Conservation (phyloP, 1,140 invertebrate genomes). For the Harpegnathos saltator region DNA sequence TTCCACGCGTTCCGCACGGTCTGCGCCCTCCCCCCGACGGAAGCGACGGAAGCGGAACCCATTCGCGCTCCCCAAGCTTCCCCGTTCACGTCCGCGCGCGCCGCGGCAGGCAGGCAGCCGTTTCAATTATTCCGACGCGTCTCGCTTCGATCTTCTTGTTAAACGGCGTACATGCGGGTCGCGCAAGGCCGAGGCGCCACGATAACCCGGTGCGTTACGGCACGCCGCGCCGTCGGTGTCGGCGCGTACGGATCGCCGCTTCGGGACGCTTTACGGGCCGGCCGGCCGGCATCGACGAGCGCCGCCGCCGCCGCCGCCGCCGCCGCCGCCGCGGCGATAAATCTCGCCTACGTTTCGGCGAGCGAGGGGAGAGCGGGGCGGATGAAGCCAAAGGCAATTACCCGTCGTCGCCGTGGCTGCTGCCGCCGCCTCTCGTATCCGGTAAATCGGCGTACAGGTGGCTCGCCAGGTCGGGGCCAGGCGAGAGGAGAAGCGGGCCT, state of each 20-base stretch:
- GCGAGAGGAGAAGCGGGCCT: slow-evolving; percentile 33
- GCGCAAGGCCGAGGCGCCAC: not conserved
- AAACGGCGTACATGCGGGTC: slow-evolving; percentile 2
- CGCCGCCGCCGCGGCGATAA: slow-evolving; percentile 62
- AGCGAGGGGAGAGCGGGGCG: slow-evolving; percentile 18
- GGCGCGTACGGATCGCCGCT: slow-evolving; percentile 16
- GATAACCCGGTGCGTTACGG: slow-evolving; percentile 44
- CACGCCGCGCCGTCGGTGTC: not conserved
- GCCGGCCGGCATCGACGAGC: slow-evolving; percentile 65
- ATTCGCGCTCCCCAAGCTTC: slow-evolving; percentile 36
- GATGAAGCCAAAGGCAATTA: slow-evolving; percentile 74
- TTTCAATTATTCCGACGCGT: slow-evolving; percentile 53
- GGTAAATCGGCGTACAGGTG: slow-evolving; percentile 62
- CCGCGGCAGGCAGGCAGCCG: not conserved
- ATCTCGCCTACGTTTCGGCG: slow-evolving; percentile 66
- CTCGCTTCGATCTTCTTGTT: slow-evolving; percentile 52
- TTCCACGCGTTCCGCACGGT: slow-evolving; percentile 4
- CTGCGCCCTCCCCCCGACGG: not conserved
- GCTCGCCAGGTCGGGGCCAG: slow-evolving; percentile 8
- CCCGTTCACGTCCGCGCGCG: slow-evolving; percentile 12
- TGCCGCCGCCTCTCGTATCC: slow-evolving; percentile 64
- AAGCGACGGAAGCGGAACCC: slow-evolving; percentile 18
- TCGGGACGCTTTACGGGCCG: slow-evolving; percentile 38
- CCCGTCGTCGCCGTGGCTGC: slow-evolving; percentile 54
- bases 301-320: too few relatives aligned